These are phyloP conservation scores for Liparis tanakae DNA, from an alignment of 2,797 vertebrate species.

Conservation along the genomic window DNA sequence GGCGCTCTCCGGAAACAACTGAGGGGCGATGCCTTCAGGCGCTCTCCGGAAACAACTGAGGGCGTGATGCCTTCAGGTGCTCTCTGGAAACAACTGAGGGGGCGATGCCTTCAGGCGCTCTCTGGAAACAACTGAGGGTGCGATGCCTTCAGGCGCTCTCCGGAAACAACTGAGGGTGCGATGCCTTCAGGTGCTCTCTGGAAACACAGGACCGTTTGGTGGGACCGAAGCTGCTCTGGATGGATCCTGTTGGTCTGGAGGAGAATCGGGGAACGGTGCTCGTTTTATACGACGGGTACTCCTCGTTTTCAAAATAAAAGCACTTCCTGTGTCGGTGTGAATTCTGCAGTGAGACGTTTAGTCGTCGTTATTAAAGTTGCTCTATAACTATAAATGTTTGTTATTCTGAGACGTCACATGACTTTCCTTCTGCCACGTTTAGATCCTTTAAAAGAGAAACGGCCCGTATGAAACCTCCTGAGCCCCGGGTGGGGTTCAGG, in stretches of 20 bases:
- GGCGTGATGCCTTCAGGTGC: no score
- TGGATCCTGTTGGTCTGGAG: not conserved
- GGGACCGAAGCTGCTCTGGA: no score
- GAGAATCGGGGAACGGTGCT: not conserved
- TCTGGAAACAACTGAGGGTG: not conserved
- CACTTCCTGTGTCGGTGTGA: not conserved
- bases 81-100: not conserved
- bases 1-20: not conserved
- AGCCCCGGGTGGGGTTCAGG: no score
- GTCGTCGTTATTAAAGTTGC: not conserved
- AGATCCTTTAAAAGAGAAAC: no score
- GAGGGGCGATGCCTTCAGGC: no score
- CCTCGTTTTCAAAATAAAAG: constrained; percentile 42
- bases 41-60: not conserved
- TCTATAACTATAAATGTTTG: constrained; percentile 5
- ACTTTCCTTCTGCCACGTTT: no score
- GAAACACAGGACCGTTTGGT: not conserved
- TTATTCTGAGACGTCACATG: no score
- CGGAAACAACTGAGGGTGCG: constrained; percentile 57
- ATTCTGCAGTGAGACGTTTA: not conserved
- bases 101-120: no score
- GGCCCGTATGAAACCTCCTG: no score
- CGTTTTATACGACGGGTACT: not conserved
- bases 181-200: not conserved
- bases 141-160: not conserved